phyloP scores from a whole-genome alignment of 2,888 invertebrate genomes.

The Euplexia lucipara region DNA sequence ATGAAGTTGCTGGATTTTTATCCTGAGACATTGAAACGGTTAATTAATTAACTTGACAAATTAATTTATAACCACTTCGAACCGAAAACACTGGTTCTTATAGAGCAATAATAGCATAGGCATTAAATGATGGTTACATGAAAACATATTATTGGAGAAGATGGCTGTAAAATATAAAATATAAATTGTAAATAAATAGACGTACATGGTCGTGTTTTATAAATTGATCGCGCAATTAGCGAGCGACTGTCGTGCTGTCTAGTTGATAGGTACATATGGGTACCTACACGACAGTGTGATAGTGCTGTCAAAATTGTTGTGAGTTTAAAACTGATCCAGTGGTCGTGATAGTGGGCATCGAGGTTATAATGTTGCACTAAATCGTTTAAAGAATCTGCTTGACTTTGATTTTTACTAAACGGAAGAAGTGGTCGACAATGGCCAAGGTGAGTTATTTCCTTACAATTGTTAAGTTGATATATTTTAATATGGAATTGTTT shows the following conservation, averaged over 20 bases:
- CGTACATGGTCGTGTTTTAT: conserved; percentile 76
- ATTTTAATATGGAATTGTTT: neutral
- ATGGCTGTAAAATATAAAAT: conserved; percentile 26
- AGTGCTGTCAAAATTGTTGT: conserved; percentile 64
- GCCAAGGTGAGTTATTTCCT: conserved; percentile 28
- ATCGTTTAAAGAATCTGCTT: neutral
- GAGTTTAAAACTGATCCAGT: conserved; percentile 59
- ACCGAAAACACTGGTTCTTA: neutral
- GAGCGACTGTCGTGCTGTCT: conserved; percentile 62
- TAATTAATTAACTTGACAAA: neutral
- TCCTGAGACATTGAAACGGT: no score
- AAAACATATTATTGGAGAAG: conserved; percentile 8
- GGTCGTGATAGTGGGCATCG: conserved; percentile 58
- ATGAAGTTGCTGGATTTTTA: no score
- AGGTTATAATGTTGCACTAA: conserved; percentile 38
- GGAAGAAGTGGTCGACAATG: conserved; percentile 20
- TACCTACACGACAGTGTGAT: conserved; percentile 7
- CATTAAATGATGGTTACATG: conserved; percentile 4
- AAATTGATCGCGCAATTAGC: conserved; percentile 82
- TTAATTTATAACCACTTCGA: neutral
- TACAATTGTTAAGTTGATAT: neutral
- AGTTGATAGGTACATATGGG: conserved; percentile 19
- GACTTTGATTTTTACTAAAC: no score
- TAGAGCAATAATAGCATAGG: neutral
- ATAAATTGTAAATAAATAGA: conserved; percentile 34